Evolutionary conservation across 2,888 invertebrate species (phyloP).

Genomic region (Limenitis camilla): DNA sequence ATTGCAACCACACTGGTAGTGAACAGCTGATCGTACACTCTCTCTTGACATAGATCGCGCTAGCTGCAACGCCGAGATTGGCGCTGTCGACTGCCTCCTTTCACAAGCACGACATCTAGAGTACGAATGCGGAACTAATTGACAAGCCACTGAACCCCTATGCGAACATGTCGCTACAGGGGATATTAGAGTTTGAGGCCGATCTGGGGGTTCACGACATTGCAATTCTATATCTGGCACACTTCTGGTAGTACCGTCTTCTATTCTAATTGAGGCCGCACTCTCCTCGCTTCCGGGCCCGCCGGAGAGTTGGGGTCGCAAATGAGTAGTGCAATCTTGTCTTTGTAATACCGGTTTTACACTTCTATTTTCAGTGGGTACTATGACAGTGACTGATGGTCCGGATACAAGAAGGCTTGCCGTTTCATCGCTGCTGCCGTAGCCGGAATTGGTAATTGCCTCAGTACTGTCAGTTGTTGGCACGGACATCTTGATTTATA

Average conservation of each 20-base stretch:
- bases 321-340: slow-evolving; percentile 88
- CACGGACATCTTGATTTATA: slow-evolving; percentile 51
- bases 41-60: slow-evolving; percentile 90
- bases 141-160: slow-evolving; percentile 78
- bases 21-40: slow-evolving; percentile 83
- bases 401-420: slow-evolving; percentile 83
- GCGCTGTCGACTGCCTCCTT: slow-evolving; percentile 86
- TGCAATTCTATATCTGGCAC: slow-evolving; percentile 89
- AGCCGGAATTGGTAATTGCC: slow-evolving; percentile 77
- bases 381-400: slow-evolving; percentile 71
- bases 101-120: slow-evolving; percentile 81
- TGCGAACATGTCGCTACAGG: slow-evolving; percentile 75
- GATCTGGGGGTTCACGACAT: slow-evolving; percentile 76
- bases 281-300: slow-evolving; percentile 86
- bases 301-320: slow-evolving; percentile 81
- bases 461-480: slow-evolving; percentile 72
- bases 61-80: slow-evolving; percentile 82
- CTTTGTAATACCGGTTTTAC: slow-evolving; percentile 88
- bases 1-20: slow-evolving; percentile 77
- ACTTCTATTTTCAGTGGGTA: slow-evolving; percentile 64
- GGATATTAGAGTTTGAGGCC: slow-evolving; percentile 70
- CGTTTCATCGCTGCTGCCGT: slow-evolving; percentile 87
- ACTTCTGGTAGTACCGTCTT: slow-evolving; percentile 81
- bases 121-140: slow-evolving; percentile 79
- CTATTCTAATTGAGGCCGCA: slow-evolving; percentile 75